phyloP scores from a whole-genome alignment of 2,888 invertebrate species.

The Xanthorhoe spadicearia region DNA sequence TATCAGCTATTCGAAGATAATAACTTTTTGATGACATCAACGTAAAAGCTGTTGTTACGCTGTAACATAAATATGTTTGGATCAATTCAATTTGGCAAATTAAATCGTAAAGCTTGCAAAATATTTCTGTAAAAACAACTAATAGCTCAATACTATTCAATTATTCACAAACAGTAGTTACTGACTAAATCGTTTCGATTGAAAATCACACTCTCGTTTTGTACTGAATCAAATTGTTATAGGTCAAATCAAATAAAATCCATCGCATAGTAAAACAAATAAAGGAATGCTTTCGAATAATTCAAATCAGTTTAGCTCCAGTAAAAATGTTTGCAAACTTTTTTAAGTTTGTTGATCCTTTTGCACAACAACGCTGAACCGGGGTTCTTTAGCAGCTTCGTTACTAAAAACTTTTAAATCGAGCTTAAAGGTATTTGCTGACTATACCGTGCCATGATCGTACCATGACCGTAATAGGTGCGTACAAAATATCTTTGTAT shows the following conservation, averaged over 20 bases:
- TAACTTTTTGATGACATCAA: background rate
- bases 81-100: background rate
- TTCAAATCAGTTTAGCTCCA: constrained; percentile 8
- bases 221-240: background rate
- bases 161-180: too few relatives aligned
- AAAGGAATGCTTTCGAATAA: constrained; percentile 8
- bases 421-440: constrained; percentile 35
- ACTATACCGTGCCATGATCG: too few relatives aligned
- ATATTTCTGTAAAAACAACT: too few relatives aligned
- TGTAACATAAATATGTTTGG: background rate
- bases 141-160: too few relatives aligned
- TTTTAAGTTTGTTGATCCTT: constrained; percentile 31
- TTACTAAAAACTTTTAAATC: constrained; percentile 53
- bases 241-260: background rate
- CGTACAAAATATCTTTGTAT: too few relatives aligned
- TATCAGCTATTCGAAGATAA: constrained; percentile 31
- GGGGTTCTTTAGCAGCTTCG: constrained; percentile 53
- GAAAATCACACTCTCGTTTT: too few relatives aligned
- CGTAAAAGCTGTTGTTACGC: constrained; percentile 5
- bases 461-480: too few relatives aligned
- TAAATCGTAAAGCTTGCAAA: background rate
- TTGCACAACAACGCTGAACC: constrained; percentile 40
- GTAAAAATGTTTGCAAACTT: constrained; percentile 23
- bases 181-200: too few relatives aligned
- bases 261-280: constrained; percentile 1